Conservation (phyloP, 2,113 vertebrate species). For the Conger conger region DNA sequence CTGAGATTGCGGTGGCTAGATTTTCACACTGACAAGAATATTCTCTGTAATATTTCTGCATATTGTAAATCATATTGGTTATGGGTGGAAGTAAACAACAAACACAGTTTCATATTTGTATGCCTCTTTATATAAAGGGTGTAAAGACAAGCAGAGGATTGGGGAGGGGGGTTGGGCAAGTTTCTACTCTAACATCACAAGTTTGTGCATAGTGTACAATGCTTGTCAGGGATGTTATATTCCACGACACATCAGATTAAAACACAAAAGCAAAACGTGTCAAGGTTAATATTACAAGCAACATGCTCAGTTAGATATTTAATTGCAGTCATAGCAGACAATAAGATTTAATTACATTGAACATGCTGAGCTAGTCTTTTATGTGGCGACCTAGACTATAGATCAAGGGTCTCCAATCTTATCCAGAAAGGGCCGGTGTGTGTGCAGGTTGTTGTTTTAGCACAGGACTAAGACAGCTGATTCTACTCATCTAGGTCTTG, state of each 20-base stretch:
- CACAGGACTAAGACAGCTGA: no score
- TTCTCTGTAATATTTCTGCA: not conserved
- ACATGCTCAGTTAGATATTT: not conserved
- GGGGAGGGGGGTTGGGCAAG: no score
- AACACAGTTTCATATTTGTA: not conserved
- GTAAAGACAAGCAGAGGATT: no score
- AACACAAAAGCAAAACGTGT: not conserved
- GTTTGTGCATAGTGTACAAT: not conserved
- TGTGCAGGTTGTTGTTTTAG: no score
- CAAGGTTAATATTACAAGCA: not conserved
- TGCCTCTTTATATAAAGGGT: not conserved
- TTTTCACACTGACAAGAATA: not conserved
- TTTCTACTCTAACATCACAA: no score
- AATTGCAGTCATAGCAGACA: not conserved
- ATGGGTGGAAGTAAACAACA: not conserved
- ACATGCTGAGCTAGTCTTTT: not conserved
- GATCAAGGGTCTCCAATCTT: no score
- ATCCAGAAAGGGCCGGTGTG: no score
- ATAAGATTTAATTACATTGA: not conserved
- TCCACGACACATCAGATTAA: not conserved
- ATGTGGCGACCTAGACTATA: not conserved
- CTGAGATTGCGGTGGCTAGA: not conserved
- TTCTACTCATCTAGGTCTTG: no score
- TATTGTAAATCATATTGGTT: not conserved
- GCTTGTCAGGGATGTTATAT: not conserved